Evolutionary conservation across 1,140 invertebrate species (phyloP).

Genomic region (Bombus cullumanus): DNA sequence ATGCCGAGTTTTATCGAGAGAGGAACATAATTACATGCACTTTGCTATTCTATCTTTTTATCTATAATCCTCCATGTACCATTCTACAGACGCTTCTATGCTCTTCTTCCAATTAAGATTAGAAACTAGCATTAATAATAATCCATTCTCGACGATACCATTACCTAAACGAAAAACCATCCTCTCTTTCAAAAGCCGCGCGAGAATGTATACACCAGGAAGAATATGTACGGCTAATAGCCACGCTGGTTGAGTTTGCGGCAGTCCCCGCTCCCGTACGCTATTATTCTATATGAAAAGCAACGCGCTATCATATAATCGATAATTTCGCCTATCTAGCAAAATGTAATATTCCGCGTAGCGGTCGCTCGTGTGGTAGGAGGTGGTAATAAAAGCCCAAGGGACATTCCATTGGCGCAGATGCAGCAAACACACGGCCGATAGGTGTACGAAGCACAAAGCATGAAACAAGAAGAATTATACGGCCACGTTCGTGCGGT

Average conservation of each 20-base stretch:
- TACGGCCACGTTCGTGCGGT: not conserved
- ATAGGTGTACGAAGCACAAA: constrained; percentile 38
- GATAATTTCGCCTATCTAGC: constrained; percentile 51
- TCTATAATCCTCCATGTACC: no score
- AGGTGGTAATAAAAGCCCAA: constrained; percentile 48
- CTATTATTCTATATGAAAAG: constrained; percentile 42
- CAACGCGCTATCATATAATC: constrained; percentile 38
- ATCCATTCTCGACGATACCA: not conserved
- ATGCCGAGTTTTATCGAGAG: no score
- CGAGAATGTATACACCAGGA: not conserved
- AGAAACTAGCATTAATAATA: not conserved
- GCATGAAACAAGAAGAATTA: constrained; percentile 66
- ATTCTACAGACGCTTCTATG: no score
- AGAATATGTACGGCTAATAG: constrained; percentile 22
- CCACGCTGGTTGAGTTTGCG: not conserved
- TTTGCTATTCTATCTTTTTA: no score
- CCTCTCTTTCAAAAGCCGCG: no score
- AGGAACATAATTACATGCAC: no score
- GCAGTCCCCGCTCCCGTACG: not conserved
- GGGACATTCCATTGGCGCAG: constrained; percentile 38
- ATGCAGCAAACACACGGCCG: constrained; percentile 25
- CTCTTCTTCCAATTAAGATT: no score
- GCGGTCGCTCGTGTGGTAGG: not conserved
- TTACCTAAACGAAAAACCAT: no score
- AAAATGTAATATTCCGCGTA: constrained; percentile 49